Evolutionary conservation across 1,140 invertebrate species (phyloP).

Genomic region (Propsilocerus akamusi): DNA sequence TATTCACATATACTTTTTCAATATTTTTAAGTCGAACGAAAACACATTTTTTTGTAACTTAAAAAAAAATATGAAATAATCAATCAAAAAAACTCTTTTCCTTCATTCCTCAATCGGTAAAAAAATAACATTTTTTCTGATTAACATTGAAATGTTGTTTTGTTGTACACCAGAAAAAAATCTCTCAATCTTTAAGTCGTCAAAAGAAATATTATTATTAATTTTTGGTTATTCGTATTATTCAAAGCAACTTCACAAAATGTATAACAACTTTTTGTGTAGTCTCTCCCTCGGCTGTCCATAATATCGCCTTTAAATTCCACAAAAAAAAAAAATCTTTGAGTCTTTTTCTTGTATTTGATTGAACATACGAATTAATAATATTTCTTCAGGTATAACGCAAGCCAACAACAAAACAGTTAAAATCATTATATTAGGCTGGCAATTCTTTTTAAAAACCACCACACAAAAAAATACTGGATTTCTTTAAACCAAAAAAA

Average conservation of each 20-base stretch:
- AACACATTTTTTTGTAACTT: too few relatives aligned
- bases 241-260: background rate
- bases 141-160: conserved; percentile 4
- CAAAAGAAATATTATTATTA: conserved; percentile 2
- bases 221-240: background rate
- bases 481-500: too few relatives aligned
- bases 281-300: background rate
- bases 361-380: conserved; percentile 3
- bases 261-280: conserved; percentile 1
- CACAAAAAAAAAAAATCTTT: too few relatives aligned
- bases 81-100: conserved; percentile 3
- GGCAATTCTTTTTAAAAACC: too few relatives aligned
- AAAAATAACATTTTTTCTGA: conserved; percentile 1
- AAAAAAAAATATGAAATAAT: conserved; percentile 1
- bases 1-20: too few relatives aligned
- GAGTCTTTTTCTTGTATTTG: background rate
- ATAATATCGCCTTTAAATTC: conserved; percentile 3
- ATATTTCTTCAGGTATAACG: too few relatives aligned
- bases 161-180: conserved; percentile 1
- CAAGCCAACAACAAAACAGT: too few relatives aligned
- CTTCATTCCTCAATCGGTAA: too few relatives aligned
- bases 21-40: too few relatives aligned
- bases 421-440: too few relatives aligned
- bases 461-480: too few relatives aligned
- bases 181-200: conserved; percentile 2